Evolutionary conservation across 2,113 vertebrate species (phyloP), one percentile per base, ranked within the genome.

Genomic region (Prunella fulvescens): DNA sequence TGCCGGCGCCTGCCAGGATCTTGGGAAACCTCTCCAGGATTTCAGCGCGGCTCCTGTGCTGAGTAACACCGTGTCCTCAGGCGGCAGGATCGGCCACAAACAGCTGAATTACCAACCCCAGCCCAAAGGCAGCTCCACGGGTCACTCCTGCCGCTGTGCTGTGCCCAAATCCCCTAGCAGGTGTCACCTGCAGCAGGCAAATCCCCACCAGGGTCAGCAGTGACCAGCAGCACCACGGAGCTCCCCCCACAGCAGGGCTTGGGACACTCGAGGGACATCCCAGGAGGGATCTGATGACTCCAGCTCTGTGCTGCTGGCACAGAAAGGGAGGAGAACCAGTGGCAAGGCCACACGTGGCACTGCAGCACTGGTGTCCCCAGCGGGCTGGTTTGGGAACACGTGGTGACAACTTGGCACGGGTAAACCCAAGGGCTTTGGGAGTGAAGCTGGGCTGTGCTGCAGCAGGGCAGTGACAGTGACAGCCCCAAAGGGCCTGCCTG

Each of bases 251-350:
- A 51, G 22, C 72, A 23, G 77, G 35, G 23, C 10, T 3, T 11
- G 9, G n/a, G 31, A 3, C 11, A 4, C 12, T 0, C 1, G 24
- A 28, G 48, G 39, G 6, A 24, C 9, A 1, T 26, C 35, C 33
- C 56, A 19, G 66, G 50, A 10, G 5, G 62, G 62, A 53, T 33
- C n/a, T 4, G 76, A 12, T 3, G 35, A 29, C 33, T 20, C 37
- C 50, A 14, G 51, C 15, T 24, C 33, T 0, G 2, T 4, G 22
- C 19, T 31, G 23, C 7, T 1, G 6, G 35, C 37, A 31, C 1
- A 5, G 9, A 67, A n/a, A 5, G 7, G 23, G 19, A 29, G 33
- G 39, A 26, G 23, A 71, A 31, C 0, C 0, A 0, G 13, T 6
- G 37, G 67, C 31, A 22, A 57, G n/a, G 56, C 2, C 26, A 0